Evolutionary conservation across 2,797 vertebrate species (phyloP).

Genomic region (Sebastes goodei): DNA sequence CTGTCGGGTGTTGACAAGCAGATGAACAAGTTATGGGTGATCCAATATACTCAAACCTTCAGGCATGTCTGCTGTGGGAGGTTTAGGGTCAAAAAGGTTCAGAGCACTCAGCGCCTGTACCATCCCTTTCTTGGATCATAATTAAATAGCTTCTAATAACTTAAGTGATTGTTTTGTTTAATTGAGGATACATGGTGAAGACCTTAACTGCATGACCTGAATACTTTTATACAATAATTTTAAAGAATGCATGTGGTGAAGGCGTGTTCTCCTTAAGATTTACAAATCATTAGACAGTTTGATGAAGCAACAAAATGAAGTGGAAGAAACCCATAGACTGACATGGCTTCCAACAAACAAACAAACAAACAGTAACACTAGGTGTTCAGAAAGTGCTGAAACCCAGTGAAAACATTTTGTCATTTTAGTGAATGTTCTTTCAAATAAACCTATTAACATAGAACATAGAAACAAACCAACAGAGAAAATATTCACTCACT

Average conservation of each 20-base stretch:
- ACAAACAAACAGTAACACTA: not conserved
- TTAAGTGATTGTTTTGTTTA: not conserved
- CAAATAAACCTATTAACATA: not conserved
- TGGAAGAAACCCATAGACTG: not conserved
- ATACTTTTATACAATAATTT: not conserved
- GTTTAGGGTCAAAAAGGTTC: conserved; percentile 28
- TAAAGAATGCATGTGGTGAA: not conserved
- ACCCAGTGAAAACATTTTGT: not conserved
- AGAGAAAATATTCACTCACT: conserved; percentile 83
- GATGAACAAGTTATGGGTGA: conserved; percentile 13
- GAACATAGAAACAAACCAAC: not conserved
- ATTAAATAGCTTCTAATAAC: conserved; percentile 7
- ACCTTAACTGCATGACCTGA: not conserved
- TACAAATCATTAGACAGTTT: not conserved
- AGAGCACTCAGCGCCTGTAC: not conserved
- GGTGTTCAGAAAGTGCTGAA: not conserved
- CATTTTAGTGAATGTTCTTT: not conserved
- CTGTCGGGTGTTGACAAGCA: conserved; percentile 32
- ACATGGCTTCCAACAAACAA: not conserved
- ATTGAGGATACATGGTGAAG: not conserved
- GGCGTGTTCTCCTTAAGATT: not conserved
- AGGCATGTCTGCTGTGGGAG: conserved; percentile 38
- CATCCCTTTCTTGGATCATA: conserved; percentile 6
- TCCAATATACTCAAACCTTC: conserved; percentile 30
- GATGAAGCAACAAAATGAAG: conserved; percentile 26